Conservation (phyloP, 2,113 vertebrate species). For the Bufo bufo region DNA sequence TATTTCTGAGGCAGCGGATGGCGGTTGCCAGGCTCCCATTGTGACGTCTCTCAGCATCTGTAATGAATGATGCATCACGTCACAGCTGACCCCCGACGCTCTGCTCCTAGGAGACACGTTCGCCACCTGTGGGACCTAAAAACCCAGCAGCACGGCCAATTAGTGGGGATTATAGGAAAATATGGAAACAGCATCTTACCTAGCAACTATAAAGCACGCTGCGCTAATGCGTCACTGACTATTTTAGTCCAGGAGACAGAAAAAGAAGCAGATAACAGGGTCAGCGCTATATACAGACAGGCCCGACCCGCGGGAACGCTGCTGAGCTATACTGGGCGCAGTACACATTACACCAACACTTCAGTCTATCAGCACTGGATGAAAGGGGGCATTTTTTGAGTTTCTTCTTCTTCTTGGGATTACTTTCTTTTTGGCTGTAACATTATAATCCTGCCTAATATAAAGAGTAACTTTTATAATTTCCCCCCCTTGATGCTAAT, state of each 20-base stretch:
- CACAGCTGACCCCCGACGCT: background rate
- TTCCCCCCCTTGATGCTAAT: no score
- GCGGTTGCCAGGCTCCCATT: background rate
- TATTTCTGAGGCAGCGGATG: background rate
- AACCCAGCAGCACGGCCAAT: conserved; percentile 27
- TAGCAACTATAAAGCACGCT: background rate
- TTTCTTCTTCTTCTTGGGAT: no score
- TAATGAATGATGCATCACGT: background rate
- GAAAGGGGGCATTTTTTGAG: no score
- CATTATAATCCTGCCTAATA: no score
- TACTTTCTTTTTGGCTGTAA: no score
- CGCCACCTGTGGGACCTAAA: conserved; percentile 6
- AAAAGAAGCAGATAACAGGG: conserved; percentile 37
- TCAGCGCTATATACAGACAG: background rate
- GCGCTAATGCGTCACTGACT: conserved; percentile 22
- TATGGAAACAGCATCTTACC: conserved; percentile 18
- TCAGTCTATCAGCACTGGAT: no score
- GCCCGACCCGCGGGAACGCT: background rate
- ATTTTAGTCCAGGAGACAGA: conserved; percentile 42
- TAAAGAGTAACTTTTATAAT: no score
- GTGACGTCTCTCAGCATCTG: background rate
- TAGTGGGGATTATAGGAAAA: conserved; percentile 23
- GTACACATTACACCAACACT: no score
- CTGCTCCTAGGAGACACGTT: conserved; percentile 54
- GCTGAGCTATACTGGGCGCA: background rate